Base-by-base conservation (phyloP, 2,113 vertebrate genomes). In the Corythaixoides concolor region DNA sequence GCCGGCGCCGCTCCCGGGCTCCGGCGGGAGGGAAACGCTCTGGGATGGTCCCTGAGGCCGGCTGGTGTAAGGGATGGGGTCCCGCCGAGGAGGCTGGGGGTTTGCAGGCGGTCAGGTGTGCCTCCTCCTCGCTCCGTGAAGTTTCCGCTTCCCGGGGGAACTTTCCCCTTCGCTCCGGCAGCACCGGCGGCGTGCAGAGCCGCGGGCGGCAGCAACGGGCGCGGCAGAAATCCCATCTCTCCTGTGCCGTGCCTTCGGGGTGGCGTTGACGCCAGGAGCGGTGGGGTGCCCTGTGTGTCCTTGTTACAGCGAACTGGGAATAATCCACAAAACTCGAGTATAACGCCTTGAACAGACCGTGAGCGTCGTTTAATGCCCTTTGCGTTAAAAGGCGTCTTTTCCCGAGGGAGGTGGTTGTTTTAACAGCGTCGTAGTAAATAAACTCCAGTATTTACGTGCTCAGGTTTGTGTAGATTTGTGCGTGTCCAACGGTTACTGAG, bases 301-400 rank as follows among this genome's bases (percentile, higher is more conserved):
- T 3, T 0, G 4, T 0, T 4, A 0, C 19, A 0, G 67, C 27
- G 0, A 0, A 10, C 28, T 7, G 59, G 33, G 5, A 11, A 2
- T 3, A 8, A 1, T 4, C 0, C 4, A 0, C 19, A 1, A 8
- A 9, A 0, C 52, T 10, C 32, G 0, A 2, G 15, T 4, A 1
- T 12, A 2, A 14, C 19, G 0, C 11, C 20, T 7, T 2, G 30
- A 8, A 2, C 5, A 15, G 67, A 22, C 47, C 30, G 7, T 0
- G 76, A 45, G 77, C 26, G 2, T 4, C 4, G 23, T 15, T 18
- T 7, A 5, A 2, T 11, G 53, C 9, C 23, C 43, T 1, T 1
- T 0, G 58, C 30, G 0, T 10, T 26, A 2, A 13, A 22, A 23
- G 12, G 17, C 3, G 9, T 11, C 59, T 12, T 15, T 41, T 12